Percentiles rank a stretch among this genome's conserved stretches.
Conservation (phyloP, 2,888 invertebrate species). For the Metallyticus violacea region DNA sequence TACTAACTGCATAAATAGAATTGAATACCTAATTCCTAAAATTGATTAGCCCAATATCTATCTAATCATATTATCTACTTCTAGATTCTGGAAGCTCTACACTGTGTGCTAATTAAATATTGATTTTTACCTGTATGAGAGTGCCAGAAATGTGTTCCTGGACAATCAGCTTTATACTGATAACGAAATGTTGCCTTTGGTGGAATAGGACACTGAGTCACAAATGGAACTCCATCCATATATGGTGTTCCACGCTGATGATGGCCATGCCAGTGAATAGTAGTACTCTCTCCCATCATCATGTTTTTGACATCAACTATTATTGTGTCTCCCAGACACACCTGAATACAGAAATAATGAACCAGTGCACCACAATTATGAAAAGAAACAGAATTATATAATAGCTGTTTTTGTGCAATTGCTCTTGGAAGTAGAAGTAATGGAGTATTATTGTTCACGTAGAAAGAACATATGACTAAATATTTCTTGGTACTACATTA, state of each 20-base stretch:
- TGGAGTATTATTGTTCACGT: no score
- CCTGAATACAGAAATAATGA: conserved; percentile 56
- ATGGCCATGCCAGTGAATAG: conserved; percentile 91
- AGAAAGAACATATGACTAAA: no score
- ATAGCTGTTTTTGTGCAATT: no score
- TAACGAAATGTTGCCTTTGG: conserved; percentile 68
- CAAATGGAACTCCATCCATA: conserved; percentile 85
- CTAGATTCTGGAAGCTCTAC: no score
- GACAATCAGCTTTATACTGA: conserved; percentile 66
- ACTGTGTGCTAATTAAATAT: background rate
- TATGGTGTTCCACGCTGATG: conserved; percentile 75
- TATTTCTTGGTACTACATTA: no score
- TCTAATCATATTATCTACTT: no score
- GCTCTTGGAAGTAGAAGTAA: no score
- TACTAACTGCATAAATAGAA: no score
- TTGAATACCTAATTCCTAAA: no score
- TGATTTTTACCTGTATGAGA: conserved; percentile 59
- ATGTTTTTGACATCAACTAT: conserved; percentile 80
- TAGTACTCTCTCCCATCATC: conserved; percentile 75
- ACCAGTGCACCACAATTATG: no score
- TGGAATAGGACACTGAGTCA: conserved; percentile 80
- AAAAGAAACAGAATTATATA: no score
- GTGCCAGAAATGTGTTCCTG: conserved; percentile 86
- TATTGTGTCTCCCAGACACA: conserved; percentile 80
- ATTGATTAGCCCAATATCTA: no score